A percentile compares a stretch with the other conserved stretches of the same genome.
These are phyloP conservation scores for Myiotriccus ornatus DNA, from an alignment of 2,797 vertebrate genomes.

Conservation along the genomic window DNA sequence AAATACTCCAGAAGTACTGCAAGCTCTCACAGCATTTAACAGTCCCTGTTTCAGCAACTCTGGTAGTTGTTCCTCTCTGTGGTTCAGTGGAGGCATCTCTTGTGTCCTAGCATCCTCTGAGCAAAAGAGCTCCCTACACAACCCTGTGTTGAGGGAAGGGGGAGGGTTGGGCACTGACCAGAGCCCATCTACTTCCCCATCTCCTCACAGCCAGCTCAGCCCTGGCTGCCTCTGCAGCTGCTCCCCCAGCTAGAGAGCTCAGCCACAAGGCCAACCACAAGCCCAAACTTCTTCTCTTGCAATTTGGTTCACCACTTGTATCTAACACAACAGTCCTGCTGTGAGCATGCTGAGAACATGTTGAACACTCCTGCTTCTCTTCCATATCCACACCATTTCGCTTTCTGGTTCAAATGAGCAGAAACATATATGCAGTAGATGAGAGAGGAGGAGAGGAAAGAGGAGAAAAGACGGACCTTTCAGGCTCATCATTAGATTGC, in stretches of 20 bases:
- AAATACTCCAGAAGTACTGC: slow-evolving; percentile 2
- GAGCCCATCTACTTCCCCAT: slow-evolving; percentile 58
- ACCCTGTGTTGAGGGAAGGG: background rate
- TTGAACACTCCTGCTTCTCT: background rate
- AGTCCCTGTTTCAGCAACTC: slow-evolving; percentile 46
- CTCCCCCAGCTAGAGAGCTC: background rate
- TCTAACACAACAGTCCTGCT: background rate
- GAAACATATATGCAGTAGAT: background rate
- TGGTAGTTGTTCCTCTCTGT: slow-evolving; percentile 68
- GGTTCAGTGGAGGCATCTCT: slow-evolving; percentile 44
- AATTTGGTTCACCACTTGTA: background rate
- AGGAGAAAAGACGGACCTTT: background rate
- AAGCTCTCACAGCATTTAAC: slow-evolving; percentile 20
- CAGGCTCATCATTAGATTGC: background rate
- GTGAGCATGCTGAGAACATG: rapidly evolving
- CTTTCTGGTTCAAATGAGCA: background rate
- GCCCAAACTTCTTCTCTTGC: slow-evolving; percentile 43
- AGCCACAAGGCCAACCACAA: slow-evolving; percentile 52
- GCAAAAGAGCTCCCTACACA: slow-evolving; percentile 30
- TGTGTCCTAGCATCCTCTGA: slow-evolving; percentile 47
- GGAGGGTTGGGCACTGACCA: slow-evolving; percentile 38
- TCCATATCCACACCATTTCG: background rate
- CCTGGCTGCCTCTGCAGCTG: slow-evolving; percentile 37
- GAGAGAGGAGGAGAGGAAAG: background rate
- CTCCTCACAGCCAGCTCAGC: slow-evolving; percentile 18